Conservation (phyloP, 2,888 invertebrate genomes). For the Pediacus dermestoides region DNA sequence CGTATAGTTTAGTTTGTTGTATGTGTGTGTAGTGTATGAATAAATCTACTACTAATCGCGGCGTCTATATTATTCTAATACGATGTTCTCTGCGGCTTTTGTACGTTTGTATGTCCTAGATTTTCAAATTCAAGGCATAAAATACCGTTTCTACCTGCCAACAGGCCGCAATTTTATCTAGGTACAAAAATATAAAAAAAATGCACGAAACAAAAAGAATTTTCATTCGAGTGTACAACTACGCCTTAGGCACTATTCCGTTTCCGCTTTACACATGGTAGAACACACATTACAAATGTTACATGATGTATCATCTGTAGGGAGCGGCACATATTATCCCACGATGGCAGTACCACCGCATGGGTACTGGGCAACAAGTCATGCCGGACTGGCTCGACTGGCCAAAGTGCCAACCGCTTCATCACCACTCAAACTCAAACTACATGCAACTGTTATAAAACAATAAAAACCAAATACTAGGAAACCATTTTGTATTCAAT, state of each 20-base stretch:
- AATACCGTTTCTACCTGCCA: constrained; percentile 32
- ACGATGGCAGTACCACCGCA: constrained; percentile 22
- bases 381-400: constrained; percentile 10
- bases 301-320: constrained; percentile 33
- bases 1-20: too few species aligned
- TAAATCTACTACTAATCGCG: too few species aligned
- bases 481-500: constrained; percentile 40
- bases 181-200: constrained; percentile 34
- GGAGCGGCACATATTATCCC: constrained; percentile 43
- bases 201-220: constrained; percentile 35
- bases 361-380: neutral
- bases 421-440: constrained; percentile 13
- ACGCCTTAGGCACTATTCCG: constrained; percentile 47
- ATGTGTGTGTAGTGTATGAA: too few species aligned
- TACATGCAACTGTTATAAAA: constrained; percentile 42
- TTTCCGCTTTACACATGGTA: constrained; percentile 51
- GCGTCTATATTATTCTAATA: too few species aligned
- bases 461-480: constrained; percentile 40
- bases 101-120: constrained; percentile 23
- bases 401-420: constrained; percentile 6
- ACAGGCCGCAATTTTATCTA: constrained; percentile 31
- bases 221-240: constrained; percentile 43
- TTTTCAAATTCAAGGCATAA: constrained; percentile 21
- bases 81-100: too few species aligned
- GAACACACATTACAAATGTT: constrained; percentile 48